Evolutionary conservation across 2,797 vertebrate species (phyloP).

Genomic region (Clarias laeviceps): DNA sequence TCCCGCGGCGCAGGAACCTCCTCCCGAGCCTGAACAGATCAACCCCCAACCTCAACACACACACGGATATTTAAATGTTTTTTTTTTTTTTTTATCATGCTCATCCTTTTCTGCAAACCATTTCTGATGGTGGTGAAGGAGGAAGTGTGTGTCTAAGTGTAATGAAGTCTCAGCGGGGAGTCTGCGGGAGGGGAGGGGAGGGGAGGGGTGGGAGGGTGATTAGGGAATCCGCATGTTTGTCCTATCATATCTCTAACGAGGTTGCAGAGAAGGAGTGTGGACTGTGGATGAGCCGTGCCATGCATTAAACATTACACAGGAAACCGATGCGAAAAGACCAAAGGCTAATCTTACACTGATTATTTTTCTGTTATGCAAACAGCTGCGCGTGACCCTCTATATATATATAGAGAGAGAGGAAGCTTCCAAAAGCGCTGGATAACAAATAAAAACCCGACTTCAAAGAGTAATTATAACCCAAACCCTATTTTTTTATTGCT

Average conservation of each 20-base stretch:
- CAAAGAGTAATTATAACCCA: constrained; percentile 71
- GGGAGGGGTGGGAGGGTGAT: no score
- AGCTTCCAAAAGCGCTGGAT: background rate
- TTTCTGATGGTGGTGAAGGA: background rate
- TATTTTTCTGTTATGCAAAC: constrained; percentile 14
- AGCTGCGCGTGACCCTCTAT: background rate
- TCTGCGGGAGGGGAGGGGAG: background rate
- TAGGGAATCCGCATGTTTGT: background rate
- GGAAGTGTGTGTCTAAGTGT: background rate
- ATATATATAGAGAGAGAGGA: no score
- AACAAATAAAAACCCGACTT: constrained; percentile 68
- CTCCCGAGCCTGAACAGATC: constrained; percentile 58
- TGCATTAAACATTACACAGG: constrained; percentile 32
- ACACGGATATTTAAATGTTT: constrained; percentile 53
- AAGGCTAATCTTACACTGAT: constrained; percentile 12
- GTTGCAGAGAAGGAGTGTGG: constrained; percentile 14
- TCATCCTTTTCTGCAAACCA: constrained; percentile 8
- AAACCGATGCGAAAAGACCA: constrained; percentile 7
- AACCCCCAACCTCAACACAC: constrained; percentile 29
- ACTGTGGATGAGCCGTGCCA: background rate
- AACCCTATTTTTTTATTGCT: constrained; percentile 54
- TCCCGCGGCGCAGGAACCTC: constrained; percentile 65
- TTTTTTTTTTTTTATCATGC: constrained; percentile 48
- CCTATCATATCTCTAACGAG: constrained; percentile 47
- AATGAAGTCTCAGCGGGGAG: constrained; percentile 3